Conservation (phyloP, 2,797 vertebrate genomes). For the Acanthurus lineatus region DNA sequence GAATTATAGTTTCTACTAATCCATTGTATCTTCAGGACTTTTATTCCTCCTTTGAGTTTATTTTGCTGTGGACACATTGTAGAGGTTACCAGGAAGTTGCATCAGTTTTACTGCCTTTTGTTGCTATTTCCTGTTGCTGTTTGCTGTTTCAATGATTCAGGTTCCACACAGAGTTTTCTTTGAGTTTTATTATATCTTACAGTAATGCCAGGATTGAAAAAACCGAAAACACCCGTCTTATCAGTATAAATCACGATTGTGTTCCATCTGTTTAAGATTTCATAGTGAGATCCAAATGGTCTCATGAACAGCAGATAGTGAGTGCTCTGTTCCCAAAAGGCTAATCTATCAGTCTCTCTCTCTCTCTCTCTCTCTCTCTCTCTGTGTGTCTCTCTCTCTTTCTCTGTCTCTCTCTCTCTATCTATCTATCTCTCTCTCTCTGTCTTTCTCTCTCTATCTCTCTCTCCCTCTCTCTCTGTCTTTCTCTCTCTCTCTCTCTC, state of each 20-base stretch:
- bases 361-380: no score
- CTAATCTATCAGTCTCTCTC: background rate
- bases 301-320: slow-evolving; percentile 7
- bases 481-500: no score
- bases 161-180: slow-evolving; percentile 1
- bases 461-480: no score
- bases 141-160: background rate
- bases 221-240: background rate
- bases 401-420: no score
- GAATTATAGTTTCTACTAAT: background rate
- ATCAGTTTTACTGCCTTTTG: background rate
- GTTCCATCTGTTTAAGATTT: background rate
- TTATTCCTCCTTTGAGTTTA: background rate
- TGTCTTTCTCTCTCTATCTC: no score
- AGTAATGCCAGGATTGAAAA: background rate
- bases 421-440: no score
- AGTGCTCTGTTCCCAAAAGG: background rate
- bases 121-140: slow-evolving; percentile 8
- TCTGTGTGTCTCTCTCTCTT: no score
- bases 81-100: background rate
- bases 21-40: background rate
- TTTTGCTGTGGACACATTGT: background rate
- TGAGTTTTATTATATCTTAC: background rate
- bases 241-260: background rate
- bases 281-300: background rate